These are phyloP conservation scores for Thymelicus sylvestris DNA, from an alignment of 2,888 invertebrate species.

Conservation along the genomic window DNA sequence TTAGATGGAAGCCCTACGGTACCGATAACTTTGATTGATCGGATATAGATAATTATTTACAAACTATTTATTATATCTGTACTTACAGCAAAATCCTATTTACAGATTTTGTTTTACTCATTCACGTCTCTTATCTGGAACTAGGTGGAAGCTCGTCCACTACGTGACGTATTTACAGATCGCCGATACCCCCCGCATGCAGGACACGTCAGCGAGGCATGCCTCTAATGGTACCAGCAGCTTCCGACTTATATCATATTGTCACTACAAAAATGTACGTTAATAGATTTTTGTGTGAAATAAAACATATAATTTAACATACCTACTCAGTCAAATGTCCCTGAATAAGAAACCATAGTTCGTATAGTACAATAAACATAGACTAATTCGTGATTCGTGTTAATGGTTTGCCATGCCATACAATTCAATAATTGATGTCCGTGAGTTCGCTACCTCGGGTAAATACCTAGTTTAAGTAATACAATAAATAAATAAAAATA, in stretches of 20 bases:
- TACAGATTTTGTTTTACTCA: conserved; percentile 18
- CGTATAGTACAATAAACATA: too few species aligned
- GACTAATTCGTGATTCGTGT: too few species aligned
- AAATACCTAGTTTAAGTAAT: too few species aligned
- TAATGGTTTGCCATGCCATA: too few species aligned
- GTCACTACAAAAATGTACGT: conserved; percentile 29
- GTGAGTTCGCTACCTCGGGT: too few species aligned
- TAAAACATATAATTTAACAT: neutral
- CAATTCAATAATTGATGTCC: too few species aligned
- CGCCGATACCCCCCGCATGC: conserved; percentile 52
- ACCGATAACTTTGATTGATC: neutral
- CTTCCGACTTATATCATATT: conserved; percentile 20
- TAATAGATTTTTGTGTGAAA: conserved; percentile 3
- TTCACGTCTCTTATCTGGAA: conserved; percentile 52
- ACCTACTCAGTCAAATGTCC: too few species aligned
- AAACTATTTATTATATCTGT: too few species aligned
- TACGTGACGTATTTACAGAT: conserved; percentile 70
- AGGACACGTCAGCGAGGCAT: conserved; percentile 52
- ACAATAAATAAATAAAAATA: conserved; percentile 6
- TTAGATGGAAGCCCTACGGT: neutral
- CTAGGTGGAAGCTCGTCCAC: conserved; percentile 50
- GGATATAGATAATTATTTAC: neutral
- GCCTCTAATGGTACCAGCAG: conserved; percentile 22
- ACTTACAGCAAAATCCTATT: neutral
- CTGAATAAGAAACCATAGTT: too few species aligned